A percentile compares a stretch with the other conserved stretches of the same genome.
phyloP scores from a whole-genome alignment of 2,888 invertebrate species.

The Latrodectus elegans region DNA sequence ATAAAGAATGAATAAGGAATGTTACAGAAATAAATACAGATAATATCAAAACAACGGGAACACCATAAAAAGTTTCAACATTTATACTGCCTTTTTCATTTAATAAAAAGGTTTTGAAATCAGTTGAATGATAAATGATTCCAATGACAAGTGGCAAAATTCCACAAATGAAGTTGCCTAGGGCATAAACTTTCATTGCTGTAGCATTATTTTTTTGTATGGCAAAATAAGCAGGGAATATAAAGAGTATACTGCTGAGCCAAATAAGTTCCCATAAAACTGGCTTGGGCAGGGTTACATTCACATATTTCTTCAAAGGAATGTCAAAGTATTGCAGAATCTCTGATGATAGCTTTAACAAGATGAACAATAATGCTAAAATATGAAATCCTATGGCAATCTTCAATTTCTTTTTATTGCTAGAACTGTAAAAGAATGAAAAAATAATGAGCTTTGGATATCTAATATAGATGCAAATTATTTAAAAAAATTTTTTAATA shows the following conservation, averaged over 20 bases:
- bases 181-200: constrained; percentile 84
- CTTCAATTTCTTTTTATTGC: constrained; percentile 96
- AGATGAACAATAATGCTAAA: constrained; percentile 89
- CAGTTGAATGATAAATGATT: constrained; percentile 86
- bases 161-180: constrained; percentile 84
- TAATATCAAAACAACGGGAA: constrained; percentile 94
- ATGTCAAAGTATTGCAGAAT: constrained; percentile 93
- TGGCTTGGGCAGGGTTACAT: constrained; percentile 86
- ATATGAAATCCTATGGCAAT: constrained; percentile 95
- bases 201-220: constrained; percentile 87
- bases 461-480: background rate
- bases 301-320: constrained; percentile 91
- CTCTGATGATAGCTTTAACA: constrained; percentile 91
- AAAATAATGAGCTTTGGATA: background rate
- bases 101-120: constrained; percentile 86
- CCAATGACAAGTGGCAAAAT: constrained; percentile 88
- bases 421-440: constrained; percentile 83
- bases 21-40: constrained; percentile 90
- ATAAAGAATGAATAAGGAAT: constrained; percentile 90
- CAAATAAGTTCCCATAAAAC: constrained; percentile 95
- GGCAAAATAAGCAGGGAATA: constrained; percentile 89
- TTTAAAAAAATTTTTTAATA: background rate
- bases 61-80: constrained; percentile 87
- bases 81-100: constrained; percentile 80
- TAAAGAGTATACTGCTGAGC: constrained; percentile 87